Evolutionary conservation across 2,888 invertebrate species (phyloP).

Genomic region (Meandrusa payeni): DNA sequence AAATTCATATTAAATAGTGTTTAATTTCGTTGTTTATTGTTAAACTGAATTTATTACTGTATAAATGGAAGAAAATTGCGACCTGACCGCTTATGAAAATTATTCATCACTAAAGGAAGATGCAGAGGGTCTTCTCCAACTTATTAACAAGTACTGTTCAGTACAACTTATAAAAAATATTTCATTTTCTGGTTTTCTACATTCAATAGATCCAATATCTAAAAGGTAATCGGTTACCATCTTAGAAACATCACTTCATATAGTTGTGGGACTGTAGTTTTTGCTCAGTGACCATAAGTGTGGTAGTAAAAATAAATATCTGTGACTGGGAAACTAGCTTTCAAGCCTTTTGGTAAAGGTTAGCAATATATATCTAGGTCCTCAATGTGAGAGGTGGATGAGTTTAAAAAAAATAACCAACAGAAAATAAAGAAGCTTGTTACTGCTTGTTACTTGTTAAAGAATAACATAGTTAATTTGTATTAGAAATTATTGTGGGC

Average conservation of each 20-base stretch:
- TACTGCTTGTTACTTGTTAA: no score
- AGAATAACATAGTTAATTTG: no score
- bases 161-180: conserved; percentile 48
- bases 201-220: conserved; percentile 61
- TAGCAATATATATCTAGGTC: no score
- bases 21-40: no score
- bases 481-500: no score
- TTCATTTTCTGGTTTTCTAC: conserved; percentile 50
- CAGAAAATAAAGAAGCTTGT: no score
- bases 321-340: neutral
- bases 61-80: conserved; percentile 14
- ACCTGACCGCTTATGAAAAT: conserved; percentile 13
- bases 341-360: no score
- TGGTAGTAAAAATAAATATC: neutral
- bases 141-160: conserved; percentile 54
- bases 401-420: no score
- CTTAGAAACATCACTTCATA: conserved; percentile 3
- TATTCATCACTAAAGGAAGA: conserved; percentile 33
- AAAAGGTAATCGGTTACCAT: conserved; percentile 45
- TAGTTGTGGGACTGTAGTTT: no score
- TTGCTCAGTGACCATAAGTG: neutral
- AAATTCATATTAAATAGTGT: no score
- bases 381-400: no score
- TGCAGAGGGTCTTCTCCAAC: conserved; percentile 34
- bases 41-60: no score